phyloP scores from a whole-genome alignment of 2,113 vertebrate genomes.

The Brachyhypopomus occidentalis region DNA sequence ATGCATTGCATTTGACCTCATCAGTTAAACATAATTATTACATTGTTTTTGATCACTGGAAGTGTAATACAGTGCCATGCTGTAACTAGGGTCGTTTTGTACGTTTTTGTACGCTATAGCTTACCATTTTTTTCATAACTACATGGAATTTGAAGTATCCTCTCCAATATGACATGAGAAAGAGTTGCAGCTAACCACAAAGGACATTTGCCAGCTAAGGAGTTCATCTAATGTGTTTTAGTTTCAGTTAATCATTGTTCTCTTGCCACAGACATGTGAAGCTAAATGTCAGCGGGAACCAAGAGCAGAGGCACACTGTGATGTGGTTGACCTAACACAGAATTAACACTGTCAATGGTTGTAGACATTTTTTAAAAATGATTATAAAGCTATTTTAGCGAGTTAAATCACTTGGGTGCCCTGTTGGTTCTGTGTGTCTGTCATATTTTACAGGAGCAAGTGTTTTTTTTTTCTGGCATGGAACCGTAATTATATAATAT shows the following conservation, averaged over 20 bases:
- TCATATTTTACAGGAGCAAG: background rate
- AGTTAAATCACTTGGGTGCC: constrained; percentile 64
- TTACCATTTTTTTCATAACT: constrained; percentile 44
- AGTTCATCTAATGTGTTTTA: constrained; percentile 36
- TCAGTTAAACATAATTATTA: constrained; percentile 38
- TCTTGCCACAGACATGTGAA: constrained; percentile 68
- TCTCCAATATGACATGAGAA: constrained; percentile 29
- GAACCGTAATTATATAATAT: background rate
- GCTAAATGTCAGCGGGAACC: constrained; percentile 65
- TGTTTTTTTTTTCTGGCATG: too few relatives aligned
- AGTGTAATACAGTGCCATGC: constrained; percentile 66
- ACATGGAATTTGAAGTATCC: constrained; percentile 52
- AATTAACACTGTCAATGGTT: constrained; percentile 79
- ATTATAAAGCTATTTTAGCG: constrained; percentile 85
- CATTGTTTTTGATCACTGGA: constrained; percentile 50
- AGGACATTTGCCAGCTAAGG: constrained; percentile 48
- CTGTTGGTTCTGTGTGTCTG: constrained; percentile 57
- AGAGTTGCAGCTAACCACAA: constrained; percentile 27
- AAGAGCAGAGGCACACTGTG: constrained; percentile 81
- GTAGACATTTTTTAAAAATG: constrained; percentile 78
- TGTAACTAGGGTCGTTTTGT: constrained; percentile 46
- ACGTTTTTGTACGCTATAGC: constrained; percentile 64
- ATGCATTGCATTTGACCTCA: background rate
- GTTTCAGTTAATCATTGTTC: constrained; percentile 65
- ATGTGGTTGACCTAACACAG: constrained; percentile 78